phyloP scores from a whole-genome alignment of 2,113 vertebrate genomes.

The Eupsittula cactorum region DNA sequence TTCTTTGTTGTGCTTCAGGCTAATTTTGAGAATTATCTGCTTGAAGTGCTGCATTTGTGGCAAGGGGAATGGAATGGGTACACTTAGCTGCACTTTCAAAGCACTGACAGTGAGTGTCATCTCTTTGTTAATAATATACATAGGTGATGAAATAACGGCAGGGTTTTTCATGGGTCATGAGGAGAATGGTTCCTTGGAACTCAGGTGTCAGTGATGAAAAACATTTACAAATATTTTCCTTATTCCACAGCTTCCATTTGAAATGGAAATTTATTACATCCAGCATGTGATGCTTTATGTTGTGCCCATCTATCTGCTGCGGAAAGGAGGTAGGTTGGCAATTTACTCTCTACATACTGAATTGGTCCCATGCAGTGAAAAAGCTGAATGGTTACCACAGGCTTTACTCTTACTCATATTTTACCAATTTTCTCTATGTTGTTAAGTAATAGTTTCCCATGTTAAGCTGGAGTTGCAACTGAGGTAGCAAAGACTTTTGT shows the following conservation, averaged over 20 bases:
- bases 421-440: neutral
- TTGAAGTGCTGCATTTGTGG: neutral
- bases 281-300: slow-evolving; percentile 97
- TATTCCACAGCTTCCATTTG: slow-evolving; percentile 90
- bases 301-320: slow-evolving; percentile 93
- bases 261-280: slow-evolving; percentile 96
- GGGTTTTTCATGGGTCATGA: neutral
- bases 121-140: neutral
- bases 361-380: neutral
- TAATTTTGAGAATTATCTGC: neutral
- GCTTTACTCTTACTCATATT: neutral
- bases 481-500: neutral
- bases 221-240: slow-evolving; percentile 34
- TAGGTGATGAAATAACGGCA: neutral
- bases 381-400: neutral
- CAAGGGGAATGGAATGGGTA: neutral
- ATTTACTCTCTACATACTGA: accelerated
- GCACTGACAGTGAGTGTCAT: neutral
- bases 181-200: neutral
- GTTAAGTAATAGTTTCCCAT: neutral
- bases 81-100: neutral
- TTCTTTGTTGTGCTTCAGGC: neutral
- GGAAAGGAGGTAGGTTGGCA: slow-evolving; percentile 90
- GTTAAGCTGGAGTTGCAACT: neutral
- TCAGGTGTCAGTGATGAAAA: neutral